Conservation (phyloP, 2,888 invertebrate species). For the Phengaris alcon region DNA sequence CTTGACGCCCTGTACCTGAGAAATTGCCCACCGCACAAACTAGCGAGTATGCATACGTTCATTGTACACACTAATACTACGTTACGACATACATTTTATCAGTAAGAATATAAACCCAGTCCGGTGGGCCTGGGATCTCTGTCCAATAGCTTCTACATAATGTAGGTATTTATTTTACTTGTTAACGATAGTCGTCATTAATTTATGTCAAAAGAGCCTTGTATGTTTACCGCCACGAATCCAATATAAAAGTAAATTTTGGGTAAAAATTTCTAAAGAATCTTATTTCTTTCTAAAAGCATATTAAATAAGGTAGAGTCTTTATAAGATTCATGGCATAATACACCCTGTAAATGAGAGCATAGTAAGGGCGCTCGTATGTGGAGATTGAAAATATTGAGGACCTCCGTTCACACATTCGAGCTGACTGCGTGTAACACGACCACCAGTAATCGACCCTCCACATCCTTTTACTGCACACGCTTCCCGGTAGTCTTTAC, state of each 20-base stretch:
- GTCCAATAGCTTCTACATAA: too few species aligned
- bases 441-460: slow-evolving; percentile 63
- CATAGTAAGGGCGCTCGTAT: slow-evolving; percentile 69
- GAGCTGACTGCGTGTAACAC: slow-evolving; percentile 63
- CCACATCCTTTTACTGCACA: slow-evolving; percentile 57
- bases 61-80: too few species aligned
- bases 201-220: slow-evolving; percentile 1
- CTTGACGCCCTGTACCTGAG: too few species aligned
- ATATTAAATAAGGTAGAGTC: slow-evolving; percentile 64
- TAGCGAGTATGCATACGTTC: too few species aligned
- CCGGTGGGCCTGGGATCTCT: too few species aligned
- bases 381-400: slow-evolving; percentile 80
- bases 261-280: slow-evolving; percentile 30
- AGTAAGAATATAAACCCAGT: too few species aligned
- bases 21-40: too few species aligned
- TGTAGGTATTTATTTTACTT: neutral
- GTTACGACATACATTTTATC: too few species aligned
- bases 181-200: neutral
- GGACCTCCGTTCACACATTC: slow-evolving; percentile 73
- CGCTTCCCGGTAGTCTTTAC: slow-evolving; percentile 58
- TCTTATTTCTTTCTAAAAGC: slow-evolving; percentile 40
- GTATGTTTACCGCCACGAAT: neutral
- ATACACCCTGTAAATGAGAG: slow-evolving; percentile 71
- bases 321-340: slow-evolving; percentile 75
- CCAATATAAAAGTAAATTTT: slow-evolving; percentile 31